phyloP scores from a whole-genome alignment of 2,797 vertebrate species.

The Argya squamiceps region DNA sequence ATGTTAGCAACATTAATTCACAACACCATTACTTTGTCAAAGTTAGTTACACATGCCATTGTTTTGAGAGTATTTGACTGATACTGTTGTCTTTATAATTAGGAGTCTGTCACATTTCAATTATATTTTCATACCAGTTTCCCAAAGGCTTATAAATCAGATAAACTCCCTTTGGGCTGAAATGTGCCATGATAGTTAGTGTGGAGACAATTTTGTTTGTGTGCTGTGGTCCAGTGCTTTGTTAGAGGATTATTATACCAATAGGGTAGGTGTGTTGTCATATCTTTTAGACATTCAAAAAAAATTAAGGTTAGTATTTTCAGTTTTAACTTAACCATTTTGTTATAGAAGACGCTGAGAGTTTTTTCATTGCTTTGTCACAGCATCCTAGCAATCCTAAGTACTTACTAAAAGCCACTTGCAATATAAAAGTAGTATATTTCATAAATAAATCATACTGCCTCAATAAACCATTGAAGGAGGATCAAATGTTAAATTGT shows the following conservation, averaged over 20 bases:
- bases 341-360: background rate
- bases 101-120: conserved; percentile 25
- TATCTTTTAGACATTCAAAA: background rate
- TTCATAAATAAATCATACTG: background rate
- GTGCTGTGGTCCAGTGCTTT: background rate
- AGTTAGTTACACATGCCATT: background rate
- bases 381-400: background rate
- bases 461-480: background rate
- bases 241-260: background rate
- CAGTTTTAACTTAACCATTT: background rate
- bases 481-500: background rate
- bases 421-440: background rate
- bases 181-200: background rate
- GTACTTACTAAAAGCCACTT: background rate
- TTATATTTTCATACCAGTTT: conserved; percentile 6
- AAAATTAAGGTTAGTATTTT: background rate
- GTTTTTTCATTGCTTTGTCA: background rate
- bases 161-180: background rate
- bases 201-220: background rate
- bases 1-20: conserved; percentile 15
- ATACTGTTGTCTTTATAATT: background rate
- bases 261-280: background rate
- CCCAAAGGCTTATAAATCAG: background rate
- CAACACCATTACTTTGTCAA: background rate
- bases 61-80: conserved; percentile 34